Evolutionary conservation across 2,888 invertebrate genomes (phyloP), one percentile per base, ranked within the genome.

Genomic region (Thyatira batis): DNA sequence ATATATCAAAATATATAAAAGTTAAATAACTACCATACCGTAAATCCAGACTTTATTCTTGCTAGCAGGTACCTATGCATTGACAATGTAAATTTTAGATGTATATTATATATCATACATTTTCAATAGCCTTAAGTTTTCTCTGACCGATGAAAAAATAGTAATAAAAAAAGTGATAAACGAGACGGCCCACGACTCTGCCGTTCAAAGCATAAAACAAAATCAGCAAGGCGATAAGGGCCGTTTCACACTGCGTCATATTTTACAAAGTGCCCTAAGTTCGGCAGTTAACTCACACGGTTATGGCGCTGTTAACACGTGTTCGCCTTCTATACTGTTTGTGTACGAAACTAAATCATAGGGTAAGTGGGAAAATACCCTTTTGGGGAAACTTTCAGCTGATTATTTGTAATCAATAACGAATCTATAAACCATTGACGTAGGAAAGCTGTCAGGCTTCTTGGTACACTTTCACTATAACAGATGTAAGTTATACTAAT

Each of bases 251-350:
- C 78, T 73, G 88, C 87, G 87, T 86, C 89, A 89, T 92, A 91
- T 91, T 91, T 92, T 78, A 92, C 83, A 82, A 88, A 89, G 82
- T 83, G 87, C 89, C 87, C 80, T 83, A 92, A 91, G 87, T 91
- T 90, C 72, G 83, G 89, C 91, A 88, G 90, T 91, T 91, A 89
- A 83, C 84, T 79, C 75, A 74, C 80, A 77, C 80, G 82, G 87
- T 89, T 89, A 91, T 89, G 82, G 87, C 82, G 77, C 78, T 88
- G 89, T 90, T 90, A 91, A 90, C 91, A 92, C 90, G 88, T 91
- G 91, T 85, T 87, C 84, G 69, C 77, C 76, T 76, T 80, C 76
- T 84, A 87, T 87, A 85, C 84, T 85, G 86, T 85, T 80, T 79
- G 80, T 78, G 78, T 76, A 74, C 72, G 77, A 65, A 73, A 84